Evolutionary conservation across 2,113 vertebrate species (phyloP).

Genomic region (Mormoops blainvillei): DNA sequence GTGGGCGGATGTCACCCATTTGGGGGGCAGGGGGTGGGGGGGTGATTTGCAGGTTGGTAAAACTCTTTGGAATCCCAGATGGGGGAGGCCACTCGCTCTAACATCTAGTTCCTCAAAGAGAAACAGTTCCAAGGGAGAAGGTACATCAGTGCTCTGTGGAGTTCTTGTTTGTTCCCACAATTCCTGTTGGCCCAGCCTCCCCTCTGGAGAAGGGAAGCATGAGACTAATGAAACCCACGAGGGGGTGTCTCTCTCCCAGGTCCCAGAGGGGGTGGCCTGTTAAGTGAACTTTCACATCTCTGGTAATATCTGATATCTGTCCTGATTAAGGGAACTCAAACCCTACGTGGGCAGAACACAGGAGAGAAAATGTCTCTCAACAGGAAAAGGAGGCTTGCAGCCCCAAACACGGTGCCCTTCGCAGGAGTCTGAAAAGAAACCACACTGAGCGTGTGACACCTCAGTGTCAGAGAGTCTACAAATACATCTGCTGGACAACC

Average conservation of each 20-base stretch:
- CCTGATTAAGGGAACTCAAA: not conserved
- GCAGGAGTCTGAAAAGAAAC: not conserved
- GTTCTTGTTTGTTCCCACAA: not conserved
- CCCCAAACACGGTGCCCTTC: not conserved
- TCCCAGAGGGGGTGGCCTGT: not conserved
- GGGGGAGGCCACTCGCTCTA: not conserved
- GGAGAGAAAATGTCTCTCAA: rapidly evolving
- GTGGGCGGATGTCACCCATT: not conserved
- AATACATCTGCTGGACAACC: not conserved
- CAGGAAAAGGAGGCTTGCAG: not conserved
- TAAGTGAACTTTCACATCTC: not conserved
- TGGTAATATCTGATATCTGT: not conserved
- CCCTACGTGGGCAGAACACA: not conserved
- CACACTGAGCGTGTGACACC: too few relatives aligned
- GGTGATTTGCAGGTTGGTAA: not conserved
- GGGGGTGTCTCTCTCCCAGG: not conserved
- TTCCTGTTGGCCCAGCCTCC: not conserved
- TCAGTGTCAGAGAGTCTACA: too few relatives aligned
- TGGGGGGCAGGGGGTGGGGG: too few relatives aligned
- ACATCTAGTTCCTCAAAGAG: not conserved
- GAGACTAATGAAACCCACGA: not conserved
- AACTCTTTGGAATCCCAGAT: not conserved
- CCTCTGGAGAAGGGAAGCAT: not conserved
- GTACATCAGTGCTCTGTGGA: not conserved
- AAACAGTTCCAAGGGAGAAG: not conserved